phyloP scores from a whole-genome alignment of 1,140 invertebrate genomes.

The Pararge aegeria region DNA sequence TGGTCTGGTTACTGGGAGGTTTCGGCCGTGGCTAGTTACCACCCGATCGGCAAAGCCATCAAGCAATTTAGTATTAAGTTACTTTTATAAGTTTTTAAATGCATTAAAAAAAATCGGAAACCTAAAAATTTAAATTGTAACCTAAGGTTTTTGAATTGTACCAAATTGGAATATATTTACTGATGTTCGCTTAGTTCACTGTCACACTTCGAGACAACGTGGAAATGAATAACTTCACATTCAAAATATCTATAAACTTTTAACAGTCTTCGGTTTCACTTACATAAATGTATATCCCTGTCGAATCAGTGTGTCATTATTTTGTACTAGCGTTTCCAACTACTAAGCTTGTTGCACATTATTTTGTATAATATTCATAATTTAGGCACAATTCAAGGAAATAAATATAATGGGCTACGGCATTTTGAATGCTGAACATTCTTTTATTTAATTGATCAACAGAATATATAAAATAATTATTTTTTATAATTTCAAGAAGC shows the following conservation, averaged over 20 bases:
- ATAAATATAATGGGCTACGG: constrained; percentile 28
- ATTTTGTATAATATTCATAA: constrained; percentile 34
- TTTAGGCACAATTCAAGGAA: constrained; percentile 58
- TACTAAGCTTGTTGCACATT: constrained; percentile 48
- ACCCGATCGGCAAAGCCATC: no score
- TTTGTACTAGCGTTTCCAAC: constrained; percentile 69
- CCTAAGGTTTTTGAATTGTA: no score
- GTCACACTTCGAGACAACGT: constrained; percentile 44
- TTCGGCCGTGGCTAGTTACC: no score
- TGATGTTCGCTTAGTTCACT: constrained; percentile 50
- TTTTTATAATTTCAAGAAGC: constrained; percentile 39
- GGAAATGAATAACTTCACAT: constrained; percentile 46
- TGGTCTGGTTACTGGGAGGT: no score
- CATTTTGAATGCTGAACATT: constrained; percentile 25
- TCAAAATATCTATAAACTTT: constrained; percentile 73
- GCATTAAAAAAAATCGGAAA: no score
- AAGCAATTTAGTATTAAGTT: no score
- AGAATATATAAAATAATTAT: constrained; percentile 23
- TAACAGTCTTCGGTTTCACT: constrained; percentile 76
- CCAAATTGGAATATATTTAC: constrained; percentile 66
- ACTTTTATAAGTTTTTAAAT: no score
- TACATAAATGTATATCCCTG: constrained; percentile 73
- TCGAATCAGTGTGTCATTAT: constrained; percentile 62
- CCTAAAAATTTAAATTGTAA: no score
- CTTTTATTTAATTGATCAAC: constrained; percentile 9